phyloP scores from a whole-genome alignment of 2,888 invertebrate species.

The Netelia inedita region DNA sequence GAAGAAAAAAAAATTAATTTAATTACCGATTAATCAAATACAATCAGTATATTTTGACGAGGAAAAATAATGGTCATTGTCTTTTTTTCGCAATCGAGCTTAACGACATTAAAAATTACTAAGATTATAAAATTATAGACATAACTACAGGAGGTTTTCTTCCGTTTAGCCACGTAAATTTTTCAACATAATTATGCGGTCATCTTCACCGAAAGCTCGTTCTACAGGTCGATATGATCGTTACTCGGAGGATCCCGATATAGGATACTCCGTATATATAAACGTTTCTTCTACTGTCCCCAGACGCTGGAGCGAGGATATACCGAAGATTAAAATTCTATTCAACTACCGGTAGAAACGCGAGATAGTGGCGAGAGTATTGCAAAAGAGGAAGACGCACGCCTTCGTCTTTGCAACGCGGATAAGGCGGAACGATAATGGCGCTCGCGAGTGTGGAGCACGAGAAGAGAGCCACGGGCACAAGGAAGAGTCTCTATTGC shows the following conservation, averaged over 20 bases:
- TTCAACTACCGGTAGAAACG: conserved; percentile 28
- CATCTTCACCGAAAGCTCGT: background rate
- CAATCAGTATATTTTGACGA: too few relatives aligned
- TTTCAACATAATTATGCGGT: background rate
- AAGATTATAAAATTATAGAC: too few relatives aligned
- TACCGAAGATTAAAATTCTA: conserved; percentile 40
- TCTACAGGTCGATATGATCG: background rate
- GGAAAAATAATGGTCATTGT: too few relatives aligned
- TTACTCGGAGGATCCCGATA: background rate
- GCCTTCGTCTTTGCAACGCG: conserved; percentile 30
- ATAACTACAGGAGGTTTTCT: too few relatives aligned
- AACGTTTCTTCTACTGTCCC: background rate
- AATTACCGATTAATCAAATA: too few relatives aligned
- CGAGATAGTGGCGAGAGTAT: background rate
- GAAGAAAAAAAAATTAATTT: too few relatives aligned
- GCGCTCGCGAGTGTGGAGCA: conserved; percentile 25
- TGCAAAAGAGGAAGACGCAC: background rate
- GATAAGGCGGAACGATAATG: conserved; percentile 57
- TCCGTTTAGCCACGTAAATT: too few relatives aligned
- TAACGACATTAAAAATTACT: too few relatives aligned
- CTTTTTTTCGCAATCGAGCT: too few relatives aligned
- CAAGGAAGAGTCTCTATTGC: background rate
- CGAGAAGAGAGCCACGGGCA: conserved; percentile 27
- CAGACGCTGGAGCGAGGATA: background rate
- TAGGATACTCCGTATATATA: background rate